These are phyloP conservation scores for Myopa testacea DNA, from an alignment of 2,888 invertebrate species.

Conservation along the genomic window DNA sequence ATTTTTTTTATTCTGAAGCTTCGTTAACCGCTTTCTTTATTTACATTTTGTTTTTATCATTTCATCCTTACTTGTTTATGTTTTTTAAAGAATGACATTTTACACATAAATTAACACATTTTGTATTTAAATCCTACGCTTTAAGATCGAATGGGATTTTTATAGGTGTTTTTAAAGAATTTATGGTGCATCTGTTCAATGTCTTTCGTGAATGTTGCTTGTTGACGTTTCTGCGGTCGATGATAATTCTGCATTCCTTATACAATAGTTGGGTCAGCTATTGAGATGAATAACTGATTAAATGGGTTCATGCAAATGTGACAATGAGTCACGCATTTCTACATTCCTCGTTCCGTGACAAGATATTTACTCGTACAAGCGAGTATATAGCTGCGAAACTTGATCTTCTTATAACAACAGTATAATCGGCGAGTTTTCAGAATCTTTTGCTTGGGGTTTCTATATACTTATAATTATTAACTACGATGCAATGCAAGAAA, in stretches of 20 bases:
- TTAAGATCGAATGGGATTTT: neutral
- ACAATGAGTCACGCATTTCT: neutral
- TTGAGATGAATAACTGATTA: neutral
- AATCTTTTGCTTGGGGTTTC: no score
- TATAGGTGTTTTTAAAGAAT: neutral
- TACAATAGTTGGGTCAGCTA: neutral
- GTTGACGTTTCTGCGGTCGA: constrained; percentile 49
- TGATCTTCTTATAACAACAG: neutral
- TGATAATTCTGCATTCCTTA: neutral
- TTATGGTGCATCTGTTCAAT: neutral
- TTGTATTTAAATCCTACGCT: constrained; percentile 3
- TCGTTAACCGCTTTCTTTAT: neutral
- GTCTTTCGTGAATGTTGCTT: constrained; percentile 44
- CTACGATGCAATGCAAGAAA: no score
- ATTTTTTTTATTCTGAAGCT: neutral
- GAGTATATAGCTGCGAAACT: neutral
- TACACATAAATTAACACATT: neutral
- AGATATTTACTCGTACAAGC: neutral
- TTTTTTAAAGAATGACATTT: constrained; percentile 14
- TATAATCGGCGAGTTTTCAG: neutral
- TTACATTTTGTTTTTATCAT: neutral
- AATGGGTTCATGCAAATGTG: neutral
- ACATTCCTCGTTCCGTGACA: neutral
- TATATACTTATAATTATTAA: no score
- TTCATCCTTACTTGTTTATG: neutral